Evolutionary conservation across 2,113 vertebrate species (phyloP).

Genomic region (Syrrhaptes paradoxus): DNA sequence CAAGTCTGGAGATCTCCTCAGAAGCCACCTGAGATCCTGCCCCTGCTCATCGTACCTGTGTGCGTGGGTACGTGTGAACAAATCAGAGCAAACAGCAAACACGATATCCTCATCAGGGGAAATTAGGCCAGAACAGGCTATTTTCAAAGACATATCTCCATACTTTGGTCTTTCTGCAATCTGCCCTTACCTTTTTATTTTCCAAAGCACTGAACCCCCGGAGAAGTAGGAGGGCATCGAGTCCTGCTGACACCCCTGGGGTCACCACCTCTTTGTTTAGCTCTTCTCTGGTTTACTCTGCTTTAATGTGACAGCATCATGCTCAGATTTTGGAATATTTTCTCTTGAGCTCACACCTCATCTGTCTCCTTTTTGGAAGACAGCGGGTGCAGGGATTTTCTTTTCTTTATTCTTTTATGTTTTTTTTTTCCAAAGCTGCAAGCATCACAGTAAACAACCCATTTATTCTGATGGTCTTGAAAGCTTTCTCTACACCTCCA

Average conservation of each 20-base stretch:
- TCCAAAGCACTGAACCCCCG: neutral
- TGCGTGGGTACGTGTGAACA: neutral
- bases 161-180: neutral
- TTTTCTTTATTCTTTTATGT: constrained; percentile 7
- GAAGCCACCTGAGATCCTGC: neutral
- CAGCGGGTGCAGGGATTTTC: neutral
- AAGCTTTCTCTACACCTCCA: constrained; percentile 35
- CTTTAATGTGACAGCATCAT: neutral
- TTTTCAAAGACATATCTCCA: neutral
- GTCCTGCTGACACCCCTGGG: neutral
- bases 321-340: constrained; percentile 9
- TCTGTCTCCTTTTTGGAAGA: constrained; percentile 2
- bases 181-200: neutral
- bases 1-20: fast-evolving
- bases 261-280: neutral
- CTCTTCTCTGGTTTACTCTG: neutral
- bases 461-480: constrained; percentile 58
- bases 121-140: neutral
- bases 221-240: neutral
- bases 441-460: constrained; percentile 56
- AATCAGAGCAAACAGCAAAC: fast-evolving
- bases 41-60: fast-evolving
- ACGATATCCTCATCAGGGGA: neutral
- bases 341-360: neutral
- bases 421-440: neutral